Evolutionary conservation across 2,888 invertebrate genomes (phyloP).

Genomic region (Leptothorax acervorum): DNA sequence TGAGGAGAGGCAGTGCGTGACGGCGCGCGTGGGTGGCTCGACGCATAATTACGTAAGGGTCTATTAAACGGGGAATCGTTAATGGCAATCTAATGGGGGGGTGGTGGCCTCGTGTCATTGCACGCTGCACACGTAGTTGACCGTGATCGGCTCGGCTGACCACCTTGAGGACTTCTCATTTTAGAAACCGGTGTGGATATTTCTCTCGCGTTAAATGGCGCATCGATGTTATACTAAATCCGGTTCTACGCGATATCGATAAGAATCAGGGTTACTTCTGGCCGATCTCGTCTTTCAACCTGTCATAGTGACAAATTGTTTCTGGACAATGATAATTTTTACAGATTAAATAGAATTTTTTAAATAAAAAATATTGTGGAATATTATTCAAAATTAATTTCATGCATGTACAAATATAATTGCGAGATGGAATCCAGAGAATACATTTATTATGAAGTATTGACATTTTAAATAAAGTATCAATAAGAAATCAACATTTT

Average conservation of each 20-base stretch:
- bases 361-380: background rate
- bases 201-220: background rate
- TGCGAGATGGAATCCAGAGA: background rate
- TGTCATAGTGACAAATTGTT: background rate
- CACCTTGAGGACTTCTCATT: slow-evolving; percentile 30
- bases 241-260: slow-evolving; percentile 5
- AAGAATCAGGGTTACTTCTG: background rate
- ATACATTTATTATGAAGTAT: background rate
- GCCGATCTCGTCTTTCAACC: slow-evolving; percentile 11
- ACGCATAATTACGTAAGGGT: slow-evolving; percentile 76
- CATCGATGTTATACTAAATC: slow-evolving; percentile 26
- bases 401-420: background rate
- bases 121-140: slow-evolving; percentile 54
- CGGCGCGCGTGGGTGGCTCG: slow-evolving; percentile 73
- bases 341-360: slow-evolving; percentile 7
- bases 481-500: background rate
- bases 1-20: slow-evolving; percentile 46
- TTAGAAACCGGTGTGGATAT: slow-evolving; percentile 18
- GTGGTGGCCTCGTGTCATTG: slow-evolving; percentile 58
- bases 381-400: slow-evolving; percentile 16
- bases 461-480: background rate
- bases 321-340: background rate
- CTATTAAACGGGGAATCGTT: slow-evolving; percentile 77
- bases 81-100: slow-evolving; percentile 75
- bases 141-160: slow-evolving; percentile 32